Evolutionary conservation across 2,888 invertebrate genomes (phyloP).

Genomic region (Anoplius nigerrimus): DNA sequence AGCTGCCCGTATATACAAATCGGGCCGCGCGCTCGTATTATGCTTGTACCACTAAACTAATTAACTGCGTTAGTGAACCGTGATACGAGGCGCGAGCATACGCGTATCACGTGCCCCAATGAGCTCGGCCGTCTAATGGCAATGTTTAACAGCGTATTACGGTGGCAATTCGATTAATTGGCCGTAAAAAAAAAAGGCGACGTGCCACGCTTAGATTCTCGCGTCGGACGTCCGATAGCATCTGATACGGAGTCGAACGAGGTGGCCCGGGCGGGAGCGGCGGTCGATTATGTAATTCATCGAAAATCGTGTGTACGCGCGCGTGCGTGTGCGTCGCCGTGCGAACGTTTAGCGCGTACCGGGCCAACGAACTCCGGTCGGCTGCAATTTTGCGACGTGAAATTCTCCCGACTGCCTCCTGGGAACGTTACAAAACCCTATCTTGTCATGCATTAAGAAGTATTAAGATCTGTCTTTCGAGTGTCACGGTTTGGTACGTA

Average conservation of each 20-base stretch:
- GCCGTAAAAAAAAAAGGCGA: not conserved
- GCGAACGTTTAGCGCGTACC: too few species aligned
- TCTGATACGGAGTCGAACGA: too few species aligned
- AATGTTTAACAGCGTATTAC: not conserved
- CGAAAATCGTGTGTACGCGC: too few species aligned
- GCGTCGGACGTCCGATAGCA: too few species aligned
- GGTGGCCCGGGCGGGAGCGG: too few species aligned
- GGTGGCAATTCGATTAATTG: not conserved
- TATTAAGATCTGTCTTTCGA: conserved; percentile 20
- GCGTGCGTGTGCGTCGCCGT: too few species aligned
- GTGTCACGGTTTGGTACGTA: conserved; percentile 22
- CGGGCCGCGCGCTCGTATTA: conserved; percentile 40
- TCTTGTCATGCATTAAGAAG: conserved; percentile 24
- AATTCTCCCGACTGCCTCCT: not conserved
- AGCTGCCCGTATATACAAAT: conserved; percentile 24
- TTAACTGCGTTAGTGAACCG: conserved; percentile 53
- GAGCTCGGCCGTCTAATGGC: not conserved
- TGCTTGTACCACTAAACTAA: conserved; percentile 50
- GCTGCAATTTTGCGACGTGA: not conserved
- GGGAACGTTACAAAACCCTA: not conserved
- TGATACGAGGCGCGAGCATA: conserved; percentile 43
- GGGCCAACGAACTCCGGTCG: too few species aligned
- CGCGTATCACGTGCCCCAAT: conserved; percentile 32
- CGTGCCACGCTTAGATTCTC: too few species aligned
- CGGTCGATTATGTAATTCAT: too few species aligned